phyloP scores from a whole-genome alignment of 2,797 vertebrate species.

The Spinibarbus caldwelli region DNA sequence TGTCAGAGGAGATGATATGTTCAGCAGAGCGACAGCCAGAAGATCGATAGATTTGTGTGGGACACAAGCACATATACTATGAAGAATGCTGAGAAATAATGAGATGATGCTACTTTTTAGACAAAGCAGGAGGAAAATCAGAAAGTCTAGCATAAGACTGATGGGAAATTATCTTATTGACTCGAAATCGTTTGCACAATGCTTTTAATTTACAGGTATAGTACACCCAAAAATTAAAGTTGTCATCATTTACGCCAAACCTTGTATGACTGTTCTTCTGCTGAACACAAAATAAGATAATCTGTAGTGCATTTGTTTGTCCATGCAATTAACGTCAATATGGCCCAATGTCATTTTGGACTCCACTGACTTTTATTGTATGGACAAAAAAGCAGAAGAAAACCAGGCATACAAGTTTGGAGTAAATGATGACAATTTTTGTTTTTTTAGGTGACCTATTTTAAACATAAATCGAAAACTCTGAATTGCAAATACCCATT shows the following conservation, averaged over 20 bases:
- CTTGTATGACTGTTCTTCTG: not conserved
- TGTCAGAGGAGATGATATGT: conserved; percentile 6
- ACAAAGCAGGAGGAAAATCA: conserved; percentile 8
- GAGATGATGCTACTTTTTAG: not conserved
- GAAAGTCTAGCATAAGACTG: not conserved
- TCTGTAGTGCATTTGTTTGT: not conserved
- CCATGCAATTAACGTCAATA: not conserved
- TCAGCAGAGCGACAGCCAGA: not conserved
- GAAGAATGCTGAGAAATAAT: conserved; percentile 6
- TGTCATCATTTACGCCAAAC: conserved; percentile 13
- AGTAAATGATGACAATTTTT: not conserved
- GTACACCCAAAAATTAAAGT: not conserved
- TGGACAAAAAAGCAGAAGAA: not conserved
- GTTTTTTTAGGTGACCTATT: not conserved
- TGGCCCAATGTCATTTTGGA: not conserved
- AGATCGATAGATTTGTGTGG: not conserved
- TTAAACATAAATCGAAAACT: not conserved
- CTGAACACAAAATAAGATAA: conserved; percentile 4
- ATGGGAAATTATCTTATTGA: not conserved
- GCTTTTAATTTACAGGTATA: not conserved
- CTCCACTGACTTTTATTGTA: not conserved
- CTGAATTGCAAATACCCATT: not conserved
- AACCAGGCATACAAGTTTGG: not conserved
- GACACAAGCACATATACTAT: not conserved
- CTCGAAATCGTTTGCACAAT: not conserved